Base-by-base conservation (phyloP, 2,113 vertebrate species). In the Albula glossodonta region DNA sequence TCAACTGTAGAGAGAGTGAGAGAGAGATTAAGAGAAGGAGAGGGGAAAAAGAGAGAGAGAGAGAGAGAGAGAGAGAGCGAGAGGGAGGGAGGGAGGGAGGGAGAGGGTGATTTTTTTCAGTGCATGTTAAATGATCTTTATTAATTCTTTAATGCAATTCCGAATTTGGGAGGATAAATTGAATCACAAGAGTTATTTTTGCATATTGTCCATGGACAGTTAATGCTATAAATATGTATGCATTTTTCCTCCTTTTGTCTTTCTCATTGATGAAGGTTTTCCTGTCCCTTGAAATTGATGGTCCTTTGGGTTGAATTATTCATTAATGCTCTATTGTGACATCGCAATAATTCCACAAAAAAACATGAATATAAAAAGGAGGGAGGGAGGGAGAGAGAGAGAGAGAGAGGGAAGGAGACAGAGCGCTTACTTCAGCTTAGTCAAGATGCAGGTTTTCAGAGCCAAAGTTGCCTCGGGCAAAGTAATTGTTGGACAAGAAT, bases 221-320 rank as follows among this genome's bases (percentile, higher is more conserved):
- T 81, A 81, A 81, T 81, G 80, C 49, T 81, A n/a, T 51, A 81
- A 81, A 81, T 81, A 81, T 52, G 22, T 81, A 51, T 81, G 80
- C 70, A 74, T 74, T 81, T 81, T 52, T 81, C 80, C 51, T 51
- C 50, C 78, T 80, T 51, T 50, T 80, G 78, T 80, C 50, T 80
- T 80, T 80, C 48, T 80, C 50, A 51, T 50, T 80, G 78, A 80
- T 51, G 78, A 49, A 80, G 50, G 41, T 51, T 49, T 80, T 51
- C 50, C 78, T 17, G 48, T 81, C 51, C 80, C 50, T 81, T 81
- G 80, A 53, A 66, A 81, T 52, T 52, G 50, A 52, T 81, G 80
- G 80, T 81, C 3, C 80, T 81, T 81, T 52, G 50, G 50, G 51
- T 53, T 81, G 80, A 81, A 81, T 81, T 81, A 81, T 81, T 81